Conservation (phyloP, 2,797 vertebrate genomes). For the Lophotriccus pileatus region DNA sequence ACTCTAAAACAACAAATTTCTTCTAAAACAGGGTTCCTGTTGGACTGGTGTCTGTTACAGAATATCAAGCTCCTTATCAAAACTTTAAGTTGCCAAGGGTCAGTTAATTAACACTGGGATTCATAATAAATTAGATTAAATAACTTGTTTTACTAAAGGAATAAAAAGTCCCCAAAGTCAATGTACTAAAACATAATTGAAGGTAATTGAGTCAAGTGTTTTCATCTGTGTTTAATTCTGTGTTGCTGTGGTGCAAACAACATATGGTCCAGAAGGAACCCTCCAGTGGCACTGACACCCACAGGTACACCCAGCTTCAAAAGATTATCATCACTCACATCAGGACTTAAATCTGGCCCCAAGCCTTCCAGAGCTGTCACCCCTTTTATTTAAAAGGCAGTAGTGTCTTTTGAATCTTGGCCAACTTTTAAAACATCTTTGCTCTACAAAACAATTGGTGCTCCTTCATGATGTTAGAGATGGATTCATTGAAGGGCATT, state of each 20-base stretch:
- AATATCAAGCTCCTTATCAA: neutral
- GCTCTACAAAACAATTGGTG: neutral
- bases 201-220: neutral
- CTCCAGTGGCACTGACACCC: fast-evolving
- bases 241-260: neutral
- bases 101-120: neutral
- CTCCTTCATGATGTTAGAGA: neutral
- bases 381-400: constrained; percentile 34
- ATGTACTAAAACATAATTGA: neutral
- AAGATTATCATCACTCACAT: neutral
- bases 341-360: neutral
- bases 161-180: neutral
- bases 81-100: neutral
- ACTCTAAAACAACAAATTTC: neutral
- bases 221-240: neutral
- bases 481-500: neutral
- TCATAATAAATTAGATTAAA: neutral
- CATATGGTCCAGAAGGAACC: neutral
- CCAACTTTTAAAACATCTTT: constrained; percentile 36
- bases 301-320: neutral
- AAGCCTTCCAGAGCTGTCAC: constrained; percentile 19
- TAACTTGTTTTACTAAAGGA: neutral
- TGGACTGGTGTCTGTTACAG: neutral
- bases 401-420: constrained; percentile 27
- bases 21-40: neutral